A percentile compares a stretch with the other conserved stretches of the same genome.
Evolutionary conservation across 2,888 invertebrate species (phyloP).

Genomic region (Dolichomitus sp.): DNA sequence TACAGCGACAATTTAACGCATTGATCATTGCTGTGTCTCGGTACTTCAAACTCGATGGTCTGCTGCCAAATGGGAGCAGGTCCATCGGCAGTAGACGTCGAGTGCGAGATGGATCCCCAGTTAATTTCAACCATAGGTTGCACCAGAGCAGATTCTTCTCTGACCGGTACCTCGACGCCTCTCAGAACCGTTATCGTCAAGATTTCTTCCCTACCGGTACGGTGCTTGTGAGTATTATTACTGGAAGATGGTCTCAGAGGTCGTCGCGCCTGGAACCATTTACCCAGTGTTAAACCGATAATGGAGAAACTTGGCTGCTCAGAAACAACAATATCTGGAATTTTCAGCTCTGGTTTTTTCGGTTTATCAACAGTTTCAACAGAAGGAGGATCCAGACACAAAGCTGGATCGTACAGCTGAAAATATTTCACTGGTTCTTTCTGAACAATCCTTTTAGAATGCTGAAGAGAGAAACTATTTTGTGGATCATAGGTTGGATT

Average conservation of each 20-base stretch:
- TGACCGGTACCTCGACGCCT: constrained; percentile 83
- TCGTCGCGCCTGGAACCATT: constrained; percentile 77
- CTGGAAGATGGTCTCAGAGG: constrained; percentile 75
- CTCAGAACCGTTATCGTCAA: constrained; percentile 80
- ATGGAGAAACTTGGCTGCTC: constrained; percentile 80
- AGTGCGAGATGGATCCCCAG: constrained; percentile 78
- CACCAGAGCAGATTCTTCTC: constrained; percentile 83
- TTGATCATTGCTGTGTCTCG: constrained; percentile 75
- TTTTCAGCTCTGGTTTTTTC: constrained; percentile 69
- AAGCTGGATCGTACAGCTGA: constrained; percentile 75
- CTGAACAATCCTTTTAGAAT: constrained; percentile 61
- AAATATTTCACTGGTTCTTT: constrained; percentile 76
- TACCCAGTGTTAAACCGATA: constrained; percentile 76
- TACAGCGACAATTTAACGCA: constrained; percentile 81
- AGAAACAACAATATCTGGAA: constrained; percentile 78
- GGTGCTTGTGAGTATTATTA: constrained; percentile 67
- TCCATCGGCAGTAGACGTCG: constrained; percentile 80
- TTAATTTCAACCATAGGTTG: constrained; percentile 83
- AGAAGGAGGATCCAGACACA: constrained; percentile 63
- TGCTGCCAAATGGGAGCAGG: constrained; percentile 84
- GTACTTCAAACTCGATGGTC: constrained; percentile 80
- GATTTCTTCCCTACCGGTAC: constrained; percentile 77
- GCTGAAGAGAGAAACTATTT: constrained; percentile 70
- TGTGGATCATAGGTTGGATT: constrained; percentile 78
- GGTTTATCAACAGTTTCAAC: constrained; percentile 25